These are phyloP conservation scores for Halotydeus destructor DNA, from an alignment of 1,140 invertebrate species.

Conservation along the genomic window DNA sequence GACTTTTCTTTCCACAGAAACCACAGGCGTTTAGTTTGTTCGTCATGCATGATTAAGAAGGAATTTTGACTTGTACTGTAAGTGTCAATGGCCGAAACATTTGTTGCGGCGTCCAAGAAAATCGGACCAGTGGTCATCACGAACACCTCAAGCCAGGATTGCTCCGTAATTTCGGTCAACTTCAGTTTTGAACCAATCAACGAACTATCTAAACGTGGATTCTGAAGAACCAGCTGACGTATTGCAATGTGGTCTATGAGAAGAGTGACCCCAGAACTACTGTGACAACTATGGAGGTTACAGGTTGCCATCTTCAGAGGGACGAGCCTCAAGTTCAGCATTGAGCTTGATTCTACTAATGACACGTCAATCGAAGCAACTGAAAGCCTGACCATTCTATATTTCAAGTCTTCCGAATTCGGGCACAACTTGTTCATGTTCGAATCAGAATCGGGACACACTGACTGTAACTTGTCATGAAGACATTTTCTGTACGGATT, in stretches of 20 bases:
- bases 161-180: constrained; percentile 9
- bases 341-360: constrained; percentile 66
- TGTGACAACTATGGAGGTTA: constrained; percentile 75
- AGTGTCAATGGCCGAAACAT: constrained; percentile 12
- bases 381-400: constrained; percentile 70
- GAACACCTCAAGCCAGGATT: constrained; percentile 70
- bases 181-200: constrained; percentile 17
- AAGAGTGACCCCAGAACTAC: constrained; percentile 68
- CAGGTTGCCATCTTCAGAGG: constrained; percentile 71
- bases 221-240: constrained; percentile 32
- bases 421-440: constrained; percentile 49
- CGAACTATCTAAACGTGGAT: constrained; percentile 17
- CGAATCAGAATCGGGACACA: constrained; percentile 41
- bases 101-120: constrained; percentile 74
- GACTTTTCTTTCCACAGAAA: constrained; percentile 63
- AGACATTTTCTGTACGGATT: constrained; percentile 56
- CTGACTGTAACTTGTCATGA: constrained; percentile 51
- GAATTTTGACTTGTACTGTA: constrained; percentile 21
- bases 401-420: constrained; percentile 74
- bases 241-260: constrained; percentile 54
- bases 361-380: constrained; percentile 78
- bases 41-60: constrained; percentile 72
- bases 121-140: constrained; percentile 70
- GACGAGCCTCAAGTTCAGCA: constrained; percentile 55
- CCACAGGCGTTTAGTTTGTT: constrained; percentile 65